Evolutionary conservation across 1,140 invertebrate genomes (phyloP).

Genomic region (Matsumurasca onukii): DNA sequence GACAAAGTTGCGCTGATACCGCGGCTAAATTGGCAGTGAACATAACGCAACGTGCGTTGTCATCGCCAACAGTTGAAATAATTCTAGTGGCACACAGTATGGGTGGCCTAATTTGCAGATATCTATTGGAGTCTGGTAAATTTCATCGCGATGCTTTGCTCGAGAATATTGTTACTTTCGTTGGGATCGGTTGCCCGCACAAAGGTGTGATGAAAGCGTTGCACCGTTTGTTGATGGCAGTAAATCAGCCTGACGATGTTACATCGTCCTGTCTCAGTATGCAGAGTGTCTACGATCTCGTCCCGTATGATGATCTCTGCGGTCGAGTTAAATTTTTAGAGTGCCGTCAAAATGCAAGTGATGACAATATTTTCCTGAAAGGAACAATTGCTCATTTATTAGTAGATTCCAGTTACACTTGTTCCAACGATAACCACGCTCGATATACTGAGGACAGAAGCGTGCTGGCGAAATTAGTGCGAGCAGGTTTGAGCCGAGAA

Average conservation of each 20-base stretch:
- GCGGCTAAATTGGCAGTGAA: neutral
- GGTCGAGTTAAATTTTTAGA: neutral
- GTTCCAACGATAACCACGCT: neutral
- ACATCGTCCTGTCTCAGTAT: neutral
- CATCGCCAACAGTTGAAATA: neutral
- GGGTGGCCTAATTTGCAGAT: conserved; percentile 6
- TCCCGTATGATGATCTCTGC: neutral
- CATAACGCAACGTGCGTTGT: neutral
- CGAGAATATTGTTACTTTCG: neutral
- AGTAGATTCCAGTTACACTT: neutral
- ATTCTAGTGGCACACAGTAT: conserved; percentile 8
- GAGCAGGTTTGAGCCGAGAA: neutral
- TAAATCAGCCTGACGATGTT: neutral
- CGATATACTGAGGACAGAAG: neutral
- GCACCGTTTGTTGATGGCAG: neutral
- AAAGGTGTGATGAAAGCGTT: neutral
- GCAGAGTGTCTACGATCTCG: neutral
- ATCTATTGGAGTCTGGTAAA: neutral
- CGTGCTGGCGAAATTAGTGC: neutral
- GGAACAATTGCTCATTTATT: neutral
- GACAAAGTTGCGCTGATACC: neutral
- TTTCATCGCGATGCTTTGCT: neutral
- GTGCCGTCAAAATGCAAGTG: neutral
- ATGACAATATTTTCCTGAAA: neutral
- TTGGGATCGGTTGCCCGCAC: neutral